Percentiles rank a stretch among this genome's conserved stretches.
Evolutionary conservation across 2,797 vertebrate genomes (phyloP).

Genomic region (Semotilus atromaculatus): DNA sequence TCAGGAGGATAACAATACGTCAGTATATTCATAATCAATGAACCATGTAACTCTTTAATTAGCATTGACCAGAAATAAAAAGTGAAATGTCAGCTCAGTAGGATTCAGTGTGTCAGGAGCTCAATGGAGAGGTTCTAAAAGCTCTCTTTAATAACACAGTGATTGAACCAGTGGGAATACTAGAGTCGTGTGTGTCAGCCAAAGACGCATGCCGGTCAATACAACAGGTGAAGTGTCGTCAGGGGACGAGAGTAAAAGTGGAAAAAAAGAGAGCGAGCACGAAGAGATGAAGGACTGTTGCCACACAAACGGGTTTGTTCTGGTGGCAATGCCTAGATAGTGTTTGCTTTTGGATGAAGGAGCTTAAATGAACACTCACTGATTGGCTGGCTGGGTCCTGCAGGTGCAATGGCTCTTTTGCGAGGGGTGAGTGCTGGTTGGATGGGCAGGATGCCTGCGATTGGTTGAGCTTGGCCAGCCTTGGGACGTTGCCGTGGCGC

Average conservation of each 20-base stretch:
- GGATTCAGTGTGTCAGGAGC: conserved; percentile 44
- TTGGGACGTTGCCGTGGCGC: conserved; percentile 96
- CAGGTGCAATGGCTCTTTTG: conserved; percentile 85
- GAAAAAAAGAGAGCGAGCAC: background rate
- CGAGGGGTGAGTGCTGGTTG: conserved; percentile 94
- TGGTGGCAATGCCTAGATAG: background rate
- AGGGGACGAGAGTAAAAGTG: background rate
- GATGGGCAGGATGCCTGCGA: conserved; percentile 93
- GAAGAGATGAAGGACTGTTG: background rate
- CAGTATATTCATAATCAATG: conserved; percentile 20
- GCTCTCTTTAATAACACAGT: conserved; percentile 35
- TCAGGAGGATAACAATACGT: background rate
- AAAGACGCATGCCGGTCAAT: conserved; percentile 50
- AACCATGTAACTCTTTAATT: conserved; percentile 16
- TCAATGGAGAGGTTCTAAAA: conserved; percentile 50
- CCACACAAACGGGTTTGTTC: conserved; percentile 11
- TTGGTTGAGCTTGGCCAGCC: conserved; percentile 92
- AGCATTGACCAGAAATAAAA: background rate
- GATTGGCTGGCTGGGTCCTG: conserved; percentile 76
- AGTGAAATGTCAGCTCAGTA: conserved; percentile 24
- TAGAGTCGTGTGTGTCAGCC: conserved; percentile 18
- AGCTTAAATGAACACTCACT: conserved; percentile 70
- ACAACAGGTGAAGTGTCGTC: conserved; percentile 2
- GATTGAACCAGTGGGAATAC: conserved; percentile 48
- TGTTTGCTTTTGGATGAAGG: background rate